Conservation (phyloP, 2,888 invertebrate genomes). For the Acholoe squamosa region DNA sequence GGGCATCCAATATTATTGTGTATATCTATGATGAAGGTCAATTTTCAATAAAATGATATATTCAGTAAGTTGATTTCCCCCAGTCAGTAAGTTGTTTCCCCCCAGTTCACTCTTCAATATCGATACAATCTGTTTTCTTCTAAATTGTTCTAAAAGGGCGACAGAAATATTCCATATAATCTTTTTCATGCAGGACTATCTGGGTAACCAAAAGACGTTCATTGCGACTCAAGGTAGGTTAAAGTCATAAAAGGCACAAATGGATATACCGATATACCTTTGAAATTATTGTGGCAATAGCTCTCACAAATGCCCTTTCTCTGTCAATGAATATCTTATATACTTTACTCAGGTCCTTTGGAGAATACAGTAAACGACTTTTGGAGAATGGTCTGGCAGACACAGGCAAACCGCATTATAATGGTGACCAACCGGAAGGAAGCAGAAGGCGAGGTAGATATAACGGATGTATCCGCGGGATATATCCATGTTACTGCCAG, state of each 20-base stretch:
- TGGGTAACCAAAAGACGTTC: not conserved
- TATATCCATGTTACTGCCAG: too few relatives aligned
- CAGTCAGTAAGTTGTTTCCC: not conserved
- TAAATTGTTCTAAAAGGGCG: not conserved
- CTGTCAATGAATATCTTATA: not conserved
- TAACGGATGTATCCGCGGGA: too few relatives aligned
- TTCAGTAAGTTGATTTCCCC: not conserved
- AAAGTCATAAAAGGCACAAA: not conserved
- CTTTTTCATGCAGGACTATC: not conserved
- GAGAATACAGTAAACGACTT: conserved; percentile 30
- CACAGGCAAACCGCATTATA: not conserved
- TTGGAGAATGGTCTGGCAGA: conserved; percentile 51
- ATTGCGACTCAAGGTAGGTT: conserved; percentile 12
- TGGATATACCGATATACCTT: not conserved
- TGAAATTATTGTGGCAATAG: not conserved
- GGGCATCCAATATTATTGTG: too few relatives aligned
- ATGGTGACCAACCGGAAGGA: conserved; percentile 31
- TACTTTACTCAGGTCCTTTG: conserved; percentile 1
- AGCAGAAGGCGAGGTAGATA: not conserved
- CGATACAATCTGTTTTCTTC: not conserved
- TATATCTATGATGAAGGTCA: too few relatives aligned
- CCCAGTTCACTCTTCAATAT: not conserved
- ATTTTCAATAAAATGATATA: not conserved
- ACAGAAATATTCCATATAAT: not conserved
- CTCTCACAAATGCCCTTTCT: not conserved